Base-by-base conservation (phyloP, 2,797 vertebrate genomes). In the Gambelia wislizenii region DNA sequence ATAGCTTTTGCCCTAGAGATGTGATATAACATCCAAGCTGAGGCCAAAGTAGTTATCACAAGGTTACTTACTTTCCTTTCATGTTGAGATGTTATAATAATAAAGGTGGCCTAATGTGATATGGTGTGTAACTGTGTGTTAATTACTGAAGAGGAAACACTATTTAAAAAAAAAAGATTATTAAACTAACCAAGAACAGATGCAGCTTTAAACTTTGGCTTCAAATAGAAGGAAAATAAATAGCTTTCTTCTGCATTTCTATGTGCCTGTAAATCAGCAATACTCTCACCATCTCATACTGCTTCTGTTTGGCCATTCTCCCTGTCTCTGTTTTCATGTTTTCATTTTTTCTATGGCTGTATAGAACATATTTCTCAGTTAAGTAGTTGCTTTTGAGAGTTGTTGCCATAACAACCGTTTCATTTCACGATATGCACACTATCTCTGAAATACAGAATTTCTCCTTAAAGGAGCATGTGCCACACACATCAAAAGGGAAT, bases 351-450 rank as follows among this genome's bases (percentile, higher is more conserved):
- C 96, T 93, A 95, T 96, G 96, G 97, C 97, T 97, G 94, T 96
- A 96, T 97, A 97, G 96, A 97, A 97, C 97, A 97, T 96, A 97
- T 97, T 97, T 97, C 97, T 96, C 95, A 96, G 96, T 95, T 97
- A 97, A 97, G 97, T 97, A 97, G 97, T 97, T 96, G 97, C 97
- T 97, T 97, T 97, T 96, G 97, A 98, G 97, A 97, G 97, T 97
- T 97, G 97, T 98, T 97, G 97, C 97, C 97, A 97, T 98, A 97
- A 97, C 97, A 97, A 97, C 97, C 96, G 91, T 96, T 97, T 97
- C 97, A 97, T 97, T 97, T 97, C 96, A 95, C 92, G 94, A 96
- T 96, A 97, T 96, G 97, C 96, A 97, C 96, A 95, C 97, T 97
- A 97, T 97, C 97, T 98, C 97, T 97, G 97, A 97, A 97, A 97